These are phyloP conservation scores for Cheilosia scutellata DNA, from an alignment of 2,888 invertebrate species.

Conservation along the genomic window DNA sequence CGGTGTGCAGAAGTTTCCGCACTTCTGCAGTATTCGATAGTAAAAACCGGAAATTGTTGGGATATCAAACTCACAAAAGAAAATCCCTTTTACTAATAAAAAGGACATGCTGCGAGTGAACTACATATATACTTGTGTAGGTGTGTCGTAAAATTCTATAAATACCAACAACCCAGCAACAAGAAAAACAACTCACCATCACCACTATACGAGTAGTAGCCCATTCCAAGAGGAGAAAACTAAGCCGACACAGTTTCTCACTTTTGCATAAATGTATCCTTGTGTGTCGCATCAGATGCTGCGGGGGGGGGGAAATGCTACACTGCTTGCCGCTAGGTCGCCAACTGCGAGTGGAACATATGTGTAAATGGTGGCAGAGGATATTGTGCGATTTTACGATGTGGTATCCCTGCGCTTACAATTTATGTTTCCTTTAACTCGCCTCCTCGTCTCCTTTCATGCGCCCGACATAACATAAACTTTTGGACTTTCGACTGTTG, in stretches of 20 bases:
- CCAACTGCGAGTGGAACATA: constrained; percentile 26
- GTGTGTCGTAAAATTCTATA: constrained; percentile 37
- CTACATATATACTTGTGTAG: neutral
- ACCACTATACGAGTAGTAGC: constrained; percentile 4
- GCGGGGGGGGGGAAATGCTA: neutral
- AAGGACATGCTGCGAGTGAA: constrained; percentile 31
- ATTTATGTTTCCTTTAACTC: constrained; percentile 43
- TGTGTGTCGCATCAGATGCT: neutral
- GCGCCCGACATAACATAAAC: constrained; percentile 33
- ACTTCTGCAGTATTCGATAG: constrained; percentile 55
- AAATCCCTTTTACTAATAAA: constrained; percentile 56
- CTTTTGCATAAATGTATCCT: constrained; percentile 49
- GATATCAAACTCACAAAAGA: constrained; percentile 48
- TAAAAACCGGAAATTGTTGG: constrained; percentile 56
- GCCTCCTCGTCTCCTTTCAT: neutral
- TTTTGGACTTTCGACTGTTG: constrained; percentile 59
- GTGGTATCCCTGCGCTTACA: constrained; percentile 57
- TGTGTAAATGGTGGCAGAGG: constrained; percentile 39
- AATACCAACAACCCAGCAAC: constrained; percentile 29
- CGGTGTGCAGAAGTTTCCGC: constrained; percentile 43
- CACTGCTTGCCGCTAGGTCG: neutral
- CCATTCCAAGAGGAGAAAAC: constrained; percentile 19
- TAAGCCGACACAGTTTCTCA: constrained; percentile 58
- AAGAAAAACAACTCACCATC: neutral
- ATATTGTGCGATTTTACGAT: constrained; percentile 60